Evolutionary conservation across 2,888 invertebrate species (phyloP), one percentile per base, ranked within the genome.

Genomic region (Frankliniella intonsa): DNA sequence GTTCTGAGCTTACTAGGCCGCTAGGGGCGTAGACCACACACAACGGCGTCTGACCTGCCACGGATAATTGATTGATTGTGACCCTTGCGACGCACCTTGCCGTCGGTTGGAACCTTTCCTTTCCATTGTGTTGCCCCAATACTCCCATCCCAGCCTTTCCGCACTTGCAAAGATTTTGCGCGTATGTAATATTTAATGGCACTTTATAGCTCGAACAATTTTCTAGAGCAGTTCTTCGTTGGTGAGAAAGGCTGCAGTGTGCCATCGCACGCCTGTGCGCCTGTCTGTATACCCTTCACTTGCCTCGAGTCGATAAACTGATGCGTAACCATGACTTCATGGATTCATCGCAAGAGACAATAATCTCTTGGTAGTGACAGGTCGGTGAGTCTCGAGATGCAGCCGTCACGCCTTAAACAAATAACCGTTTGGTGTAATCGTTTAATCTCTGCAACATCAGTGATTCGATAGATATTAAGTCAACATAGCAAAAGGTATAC

Each of bases 31-130:
- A 38, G 38, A 38, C 38, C 38, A 38, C 38, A 38, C 38, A 38
- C 38, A 38, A 38, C 38, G 38, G 38, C 38, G 38, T 38, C 38
- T 2, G 2, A 38, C 38, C 38, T 76, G 69, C 69, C 69, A 76
- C 11, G 25, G n/a, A 76, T 76, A 76, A 76, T 76, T 76, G 69
- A 76, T 76, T 76, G 69, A 76, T 76, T 76, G 69, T 76, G 69
- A 76, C 22, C 69, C 19, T 17, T 11, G 25, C 69, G 9, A n/a
- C 62, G 25, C 25, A 3, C 69, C 69, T 76, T 25, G 69, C 14
- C 55, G 9, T 14, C 55, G 5, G 38, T 5, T 5, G 38, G 38
- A 2, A 38, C 38, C 38, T 38, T 38, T 38, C 38, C 55, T 55
- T 55, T 55, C 7, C 55, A 14, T 7, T 55, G 38, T 38, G 5